Conservation (phyloP, 1,140 invertebrate species). For the Branchinecta lindahli region DNA sequence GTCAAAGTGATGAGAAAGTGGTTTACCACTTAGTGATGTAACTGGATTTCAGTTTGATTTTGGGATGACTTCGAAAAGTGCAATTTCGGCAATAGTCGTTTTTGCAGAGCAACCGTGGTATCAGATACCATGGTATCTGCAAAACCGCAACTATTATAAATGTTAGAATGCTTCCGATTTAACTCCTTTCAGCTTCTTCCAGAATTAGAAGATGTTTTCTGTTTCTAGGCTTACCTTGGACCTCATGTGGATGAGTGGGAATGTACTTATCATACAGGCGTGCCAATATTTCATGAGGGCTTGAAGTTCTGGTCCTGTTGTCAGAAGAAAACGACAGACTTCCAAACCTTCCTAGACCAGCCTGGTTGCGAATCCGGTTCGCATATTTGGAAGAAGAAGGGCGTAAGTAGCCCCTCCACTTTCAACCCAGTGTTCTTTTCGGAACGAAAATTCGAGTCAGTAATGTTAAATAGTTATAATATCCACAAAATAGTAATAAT, state of each 20-base stretch:
- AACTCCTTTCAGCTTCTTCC: background rate
- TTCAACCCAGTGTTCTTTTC: background rate
- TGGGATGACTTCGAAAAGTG: no score
- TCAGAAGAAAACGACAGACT: constrained; percentile 80
- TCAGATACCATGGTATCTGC: no score
- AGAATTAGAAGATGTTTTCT: constrained; percentile 21
- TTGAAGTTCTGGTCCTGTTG: constrained; percentile 98
- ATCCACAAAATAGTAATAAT: no score
- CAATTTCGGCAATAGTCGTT: no score
- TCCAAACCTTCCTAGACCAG: constrained; percentile 77
- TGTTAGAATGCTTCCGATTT: no score
- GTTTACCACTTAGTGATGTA: no score
- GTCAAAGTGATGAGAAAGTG: no score
- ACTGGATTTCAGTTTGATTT: no score
- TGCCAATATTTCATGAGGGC: constrained; percentile 92
- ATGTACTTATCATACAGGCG: constrained; percentile 74
- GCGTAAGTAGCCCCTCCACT: constrained; percentile 32
- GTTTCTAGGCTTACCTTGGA: constrained; percentile 47
- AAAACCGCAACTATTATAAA: no score
- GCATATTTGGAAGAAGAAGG: constrained; percentile 72
- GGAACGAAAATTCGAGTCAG: no score
- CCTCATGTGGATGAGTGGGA: constrained; percentile 43
- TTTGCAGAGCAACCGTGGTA: no score
- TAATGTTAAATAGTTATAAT: no score
- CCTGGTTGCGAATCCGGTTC: constrained; percentile 57